These are phyloP conservation scores for Trilocha varians DNA, from an alignment of 2,888 invertebrate genomes.

Conservation along the genomic window DNA sequence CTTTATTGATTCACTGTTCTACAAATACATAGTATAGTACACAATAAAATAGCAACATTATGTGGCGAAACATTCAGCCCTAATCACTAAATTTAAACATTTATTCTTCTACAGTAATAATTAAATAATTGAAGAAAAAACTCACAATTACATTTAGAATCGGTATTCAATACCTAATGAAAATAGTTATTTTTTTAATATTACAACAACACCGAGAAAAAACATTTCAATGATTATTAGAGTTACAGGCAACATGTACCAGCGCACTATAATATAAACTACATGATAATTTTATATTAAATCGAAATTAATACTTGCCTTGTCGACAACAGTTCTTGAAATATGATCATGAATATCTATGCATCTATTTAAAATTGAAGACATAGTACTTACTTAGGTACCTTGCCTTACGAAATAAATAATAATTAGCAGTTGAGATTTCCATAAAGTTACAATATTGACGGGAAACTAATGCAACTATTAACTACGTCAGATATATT, in stretches of 20 bases:
- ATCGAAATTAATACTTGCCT: no score
- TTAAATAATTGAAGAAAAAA: conserved; percentile 4
- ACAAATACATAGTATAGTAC: conserved; percentile 59
- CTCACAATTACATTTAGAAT: conserved; percentile 10
- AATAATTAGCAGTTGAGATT: no score
- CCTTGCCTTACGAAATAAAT: no score
- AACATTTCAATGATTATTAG: neutral
- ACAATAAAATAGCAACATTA: conserved; percentile 52
- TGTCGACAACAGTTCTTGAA: no score
- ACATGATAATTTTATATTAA: no score
- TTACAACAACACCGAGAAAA: conserved; percentile 1
- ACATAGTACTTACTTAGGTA: no score
- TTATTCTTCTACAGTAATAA: conserved; percentile 20
- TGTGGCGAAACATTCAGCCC: conserved; percentile 45
- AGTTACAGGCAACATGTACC: neutral
- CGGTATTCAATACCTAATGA: conserved; percentile 31
- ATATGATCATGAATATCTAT: no score
- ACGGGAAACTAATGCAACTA: no score
- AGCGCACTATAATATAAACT: neutral
- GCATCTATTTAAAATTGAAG: no score
- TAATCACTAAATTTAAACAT: conserved; percentile 54
- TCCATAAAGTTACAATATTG: no score
- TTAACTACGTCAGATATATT: no score
- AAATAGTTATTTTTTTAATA: conserved; percentile 5
- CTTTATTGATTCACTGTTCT: conserved; percentile 55